Conservation (phyloP, 2,113 vertebrate species). For the Pedetes capensis region DNA sequence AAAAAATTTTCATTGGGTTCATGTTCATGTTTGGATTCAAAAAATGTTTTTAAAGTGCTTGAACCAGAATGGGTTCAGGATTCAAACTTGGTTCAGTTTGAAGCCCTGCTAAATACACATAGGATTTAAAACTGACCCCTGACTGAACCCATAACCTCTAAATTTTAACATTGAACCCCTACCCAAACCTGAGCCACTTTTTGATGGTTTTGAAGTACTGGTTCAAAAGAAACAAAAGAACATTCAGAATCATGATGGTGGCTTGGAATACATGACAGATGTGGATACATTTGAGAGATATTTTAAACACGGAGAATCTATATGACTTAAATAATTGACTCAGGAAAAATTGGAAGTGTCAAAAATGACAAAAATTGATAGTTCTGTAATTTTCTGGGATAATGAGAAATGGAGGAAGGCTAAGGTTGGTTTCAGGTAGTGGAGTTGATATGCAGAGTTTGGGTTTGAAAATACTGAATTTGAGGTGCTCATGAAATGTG, state of each 20-base stretch:
- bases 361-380: slow-evolving; percentile 35
- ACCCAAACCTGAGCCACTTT: too few species aligned
- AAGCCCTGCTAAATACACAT: too few species aligned
- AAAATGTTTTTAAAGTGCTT: too few species aligned
- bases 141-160: too few species aligned
- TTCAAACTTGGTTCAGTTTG: too few species aligned
- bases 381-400: neutral
- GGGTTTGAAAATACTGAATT: slow-evolving; percentile 15
- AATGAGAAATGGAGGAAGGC: neutral
- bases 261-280: neutral
- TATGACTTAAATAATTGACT: neutral
- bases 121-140: too few species aligned
- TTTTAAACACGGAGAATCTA: neutral
- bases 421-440: neutral
- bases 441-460: neutral
- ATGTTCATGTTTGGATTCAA: too few species aligned
- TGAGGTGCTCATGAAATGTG: neutral
- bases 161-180: too few species aligned
- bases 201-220: too few species aligned
- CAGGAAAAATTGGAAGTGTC: neutral
- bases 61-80: too few species aligned
- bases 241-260: neutral
- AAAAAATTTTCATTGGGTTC: too few species aligned
- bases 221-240: neutral
- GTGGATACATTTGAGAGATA: neutral